These are phyloP conservation scores for Strongylocentrotus purpuratus DNA, from an alignment of 35 echinoderm and acorn worm species.

Conservation along the genomic window DNA sequence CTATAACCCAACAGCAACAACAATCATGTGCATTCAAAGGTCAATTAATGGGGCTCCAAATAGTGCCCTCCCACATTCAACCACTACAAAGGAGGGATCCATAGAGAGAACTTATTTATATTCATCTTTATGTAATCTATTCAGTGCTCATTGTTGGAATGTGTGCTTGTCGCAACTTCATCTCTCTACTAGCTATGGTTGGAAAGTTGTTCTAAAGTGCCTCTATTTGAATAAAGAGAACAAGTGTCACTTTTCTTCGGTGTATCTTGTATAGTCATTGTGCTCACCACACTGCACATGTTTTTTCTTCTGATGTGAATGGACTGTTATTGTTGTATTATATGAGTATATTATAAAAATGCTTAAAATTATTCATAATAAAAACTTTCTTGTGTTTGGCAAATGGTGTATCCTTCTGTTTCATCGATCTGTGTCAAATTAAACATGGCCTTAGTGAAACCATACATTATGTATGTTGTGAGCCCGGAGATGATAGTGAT, in stretches of 20 bases:
- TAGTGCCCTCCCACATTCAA: no score
- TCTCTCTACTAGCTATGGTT: neutral
- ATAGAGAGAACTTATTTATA: no score
- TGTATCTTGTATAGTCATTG: neutral
- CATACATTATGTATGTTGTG: no score
- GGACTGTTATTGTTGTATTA: slow-evolving; percentile 9
- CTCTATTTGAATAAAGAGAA: neutral
- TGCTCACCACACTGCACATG: neutral
- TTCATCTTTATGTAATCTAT: no score
- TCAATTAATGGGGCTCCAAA: no score
- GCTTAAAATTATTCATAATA: slow-evolving; percentile 17
- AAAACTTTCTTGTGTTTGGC: neutral
- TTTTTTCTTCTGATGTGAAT: neutral
- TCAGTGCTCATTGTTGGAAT: no score
- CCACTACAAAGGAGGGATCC: no score
- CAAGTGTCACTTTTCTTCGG: neutral
- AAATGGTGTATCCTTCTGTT: neutral
- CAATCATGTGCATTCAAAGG: no score
- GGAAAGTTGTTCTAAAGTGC: neutral
- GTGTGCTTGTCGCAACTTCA: no score
- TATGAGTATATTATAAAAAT: slow-evolving; percentile 15
- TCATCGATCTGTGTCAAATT: neutral
- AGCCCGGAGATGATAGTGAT: no score
- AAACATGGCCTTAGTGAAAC: neutral
- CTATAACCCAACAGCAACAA: no score